Conservation (phyloP, 2,888 invertebrate species). For the Yponomeuta malinellus region DNA sequence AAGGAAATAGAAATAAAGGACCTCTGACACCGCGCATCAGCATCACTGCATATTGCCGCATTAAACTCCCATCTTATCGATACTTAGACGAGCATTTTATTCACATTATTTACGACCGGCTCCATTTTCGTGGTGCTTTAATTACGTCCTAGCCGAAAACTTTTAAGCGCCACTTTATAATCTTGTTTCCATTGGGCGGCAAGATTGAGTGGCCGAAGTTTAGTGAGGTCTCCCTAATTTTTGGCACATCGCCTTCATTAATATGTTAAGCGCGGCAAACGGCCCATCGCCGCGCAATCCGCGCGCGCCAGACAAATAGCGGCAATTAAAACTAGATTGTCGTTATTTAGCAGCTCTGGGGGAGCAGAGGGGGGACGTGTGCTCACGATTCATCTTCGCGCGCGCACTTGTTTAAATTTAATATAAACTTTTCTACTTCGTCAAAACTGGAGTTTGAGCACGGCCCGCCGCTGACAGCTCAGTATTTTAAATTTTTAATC, state of each 20-base stretch:
- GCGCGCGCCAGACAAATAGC: conserved; percentile 45
- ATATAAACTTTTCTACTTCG: conserved; percentile 60
- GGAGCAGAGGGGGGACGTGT: conserved; percentile 28
- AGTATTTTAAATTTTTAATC: conserved; percentile 48
- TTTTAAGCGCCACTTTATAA: conserved; percentile 22
- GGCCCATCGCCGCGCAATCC: conserved; percentile 35
- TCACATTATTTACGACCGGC: conserved; percentile 42
- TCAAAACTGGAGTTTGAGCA: conserved; percentile 41
- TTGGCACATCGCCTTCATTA: conserved; percentile 31
- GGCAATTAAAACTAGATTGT: conserved; percentile 54
- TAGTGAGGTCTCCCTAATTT: conserved; percentile 13
- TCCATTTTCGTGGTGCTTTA: conserved; percentile 39
- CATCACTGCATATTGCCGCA: conserved; percentile 22
- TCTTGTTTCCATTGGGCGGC: conserved; percentile 12
- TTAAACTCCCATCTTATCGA: conserved; percentile 36
- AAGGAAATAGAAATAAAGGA: conserved; percentile 45
- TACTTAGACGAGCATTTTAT: conserved; percentile 52
- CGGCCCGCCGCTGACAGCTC: conserved; percentile 38
- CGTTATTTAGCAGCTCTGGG: conserved; percentile 41
- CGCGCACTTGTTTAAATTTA: conserved; percentile 46
- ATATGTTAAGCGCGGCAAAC: conserved; percentile 34
- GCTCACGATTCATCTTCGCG: conserved; percentile 38
- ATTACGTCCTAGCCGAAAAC: conserved; percentile 41
- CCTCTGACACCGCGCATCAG: conserved; percentile 28
- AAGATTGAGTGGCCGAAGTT: conserved; percentile 15